A percentile compares a stretch with the other conserved stretches of the same genome.
Conservation (phyloP, 1,140 invertebrate genomes). For the Macrobrachium nipponense region DNA sequence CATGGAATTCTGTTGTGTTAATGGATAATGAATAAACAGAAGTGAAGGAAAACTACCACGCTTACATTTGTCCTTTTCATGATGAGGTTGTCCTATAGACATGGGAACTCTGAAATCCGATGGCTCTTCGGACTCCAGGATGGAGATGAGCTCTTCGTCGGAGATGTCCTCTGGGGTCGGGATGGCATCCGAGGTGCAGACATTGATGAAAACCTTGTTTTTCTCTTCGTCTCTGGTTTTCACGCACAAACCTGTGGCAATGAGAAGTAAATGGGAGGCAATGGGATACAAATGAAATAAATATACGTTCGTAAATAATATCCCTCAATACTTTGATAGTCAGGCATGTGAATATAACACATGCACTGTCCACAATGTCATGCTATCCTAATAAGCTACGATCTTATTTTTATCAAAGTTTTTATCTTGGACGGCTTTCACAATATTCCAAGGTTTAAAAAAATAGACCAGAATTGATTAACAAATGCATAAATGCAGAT, state of each 20-base stretch:
- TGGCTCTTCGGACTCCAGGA: slow-evolving; percentile 79
- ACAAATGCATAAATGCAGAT: no score
- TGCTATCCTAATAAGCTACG: no score
- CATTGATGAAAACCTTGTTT: slow-evolving; percentile 83
- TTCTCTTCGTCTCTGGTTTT: slow-evolving; percentile 78
- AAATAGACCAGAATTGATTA: no score
- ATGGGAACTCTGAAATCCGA: slow-evolving; percentile 84
- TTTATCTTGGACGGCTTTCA: no score
- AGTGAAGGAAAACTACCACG: not conserved
- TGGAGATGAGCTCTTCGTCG: slow-evolving; percentile 79
- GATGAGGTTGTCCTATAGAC: slow-evolving; percentile 85
- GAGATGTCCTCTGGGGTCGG: slow-evolving; percentile 83
- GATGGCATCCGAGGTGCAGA: slow-evolving; percentile 81
- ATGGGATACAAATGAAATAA: not conserved
- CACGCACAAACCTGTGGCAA: slow-evolving; percentile 81
- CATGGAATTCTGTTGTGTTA: not conserved
- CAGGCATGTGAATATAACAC: no score
- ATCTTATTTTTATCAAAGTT: no score
- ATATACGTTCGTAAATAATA: not conserved
- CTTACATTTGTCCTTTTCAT: slow-evolving; percentile 82
- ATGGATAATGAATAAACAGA: not conserved
- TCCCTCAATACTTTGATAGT: not conserved
- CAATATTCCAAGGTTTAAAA: no score
- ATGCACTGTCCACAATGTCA: no score
- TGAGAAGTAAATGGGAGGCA: not conserved